A percentile compares a stretch with the other conserved stretches of the same genome.
phyloP scores from a whole-genome alignment of 2,888 invertebrate genomes.

The Apantesis nais region DNA sequence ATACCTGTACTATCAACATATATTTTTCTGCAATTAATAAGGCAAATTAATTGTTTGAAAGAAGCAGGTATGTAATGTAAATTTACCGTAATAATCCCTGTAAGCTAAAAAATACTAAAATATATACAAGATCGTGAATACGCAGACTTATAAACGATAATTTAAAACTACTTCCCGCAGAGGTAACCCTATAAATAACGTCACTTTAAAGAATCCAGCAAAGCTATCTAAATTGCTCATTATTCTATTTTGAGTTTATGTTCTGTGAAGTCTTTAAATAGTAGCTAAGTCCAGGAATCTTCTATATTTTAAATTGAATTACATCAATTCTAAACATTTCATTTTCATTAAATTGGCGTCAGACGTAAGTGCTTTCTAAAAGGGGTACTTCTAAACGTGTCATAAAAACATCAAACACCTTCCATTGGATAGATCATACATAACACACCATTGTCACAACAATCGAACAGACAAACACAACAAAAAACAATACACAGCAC shows the following conservation, averaged over 20 bases:
- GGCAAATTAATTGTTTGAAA: not conserved
- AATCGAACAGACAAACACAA: slow-evolving; percentile 78
- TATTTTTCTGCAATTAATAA: too few relatives aligned
- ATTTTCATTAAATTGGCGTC: not conserved
- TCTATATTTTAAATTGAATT: not conserved
- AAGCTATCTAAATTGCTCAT: too few relatives aligned
- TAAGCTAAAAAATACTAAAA: not conserved
- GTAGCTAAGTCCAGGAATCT: not conserved
- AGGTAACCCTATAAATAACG: not conserved
- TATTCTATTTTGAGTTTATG: too few relatives aligned
- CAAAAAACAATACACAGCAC: slow-evolving; percentile 63
- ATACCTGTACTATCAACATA: too few relatives aligned
- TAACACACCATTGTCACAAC: slow-evolving; percentile 67
- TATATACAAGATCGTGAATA: not conserved
- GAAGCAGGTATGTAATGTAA: not conserved
- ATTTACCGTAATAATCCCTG: too few relatives aligned
- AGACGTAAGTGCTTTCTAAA: not conserved
- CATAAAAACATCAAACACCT: slow-evolving; percentile 49
- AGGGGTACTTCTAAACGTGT: slow-evolving; percentile 25
- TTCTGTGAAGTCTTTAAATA: not conserved
- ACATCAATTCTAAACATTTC: not conserved
- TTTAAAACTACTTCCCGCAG: too few relatives aligned
- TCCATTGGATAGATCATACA: slow-evolving; percentile 55
- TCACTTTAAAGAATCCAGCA: not conserved
- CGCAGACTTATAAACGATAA: not conserved